Base-by-base conservation (phyloP, 2,888 invertebrate genomes). In the Cyclophora punctaria region DNA sequence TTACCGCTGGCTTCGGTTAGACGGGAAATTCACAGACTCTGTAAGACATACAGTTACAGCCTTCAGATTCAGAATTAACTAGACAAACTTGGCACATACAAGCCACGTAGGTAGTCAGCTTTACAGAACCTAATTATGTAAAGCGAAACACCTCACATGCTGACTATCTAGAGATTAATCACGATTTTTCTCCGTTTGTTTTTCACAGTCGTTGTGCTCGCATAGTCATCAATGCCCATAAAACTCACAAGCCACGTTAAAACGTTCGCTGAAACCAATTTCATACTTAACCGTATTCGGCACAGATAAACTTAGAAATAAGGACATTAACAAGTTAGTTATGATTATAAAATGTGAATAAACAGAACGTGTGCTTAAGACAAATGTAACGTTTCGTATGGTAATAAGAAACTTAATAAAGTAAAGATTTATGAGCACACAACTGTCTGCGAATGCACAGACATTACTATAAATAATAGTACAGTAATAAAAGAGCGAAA, bases 401-500 rank as follows among this genome's bases (percentile, higher is more conserved):
- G 46, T 54, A 56, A 55, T 53, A 58, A 48, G 34, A 63, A 51
- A 59, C 53, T 58, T 63, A 62, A 68, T 62, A 64, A 67, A 68
- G 59, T 58, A 59, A 63, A 60, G 59, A 69, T 74, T 75, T 70
- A 71, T 58, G 53, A 53, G 50, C 48, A 53, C 46, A 58, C 55
- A 55, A 63, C 63, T 62, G 56, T 64, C 70, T 65, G 59, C 64
- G 61, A 65, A 64, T 66, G 67, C 64, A 68, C 60, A 71, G 69
- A 66, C 66, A 64, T 63, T 61, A 68, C 75, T 55, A 80, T 85
- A 83, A 83, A 84, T 84, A 80, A 80, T 81, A 67, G 69, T 64
- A 63, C 65, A 62, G 80, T 75, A 84, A 84, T 84, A 86, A 84
- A 37, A 84, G 79, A 74, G 79, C 73, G 71, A 79, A 82, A 83